Evolutionary conservation across 2,888 invertebrate species (phyloP).

Genomic region (Cerceris rybyensis): DNA sequence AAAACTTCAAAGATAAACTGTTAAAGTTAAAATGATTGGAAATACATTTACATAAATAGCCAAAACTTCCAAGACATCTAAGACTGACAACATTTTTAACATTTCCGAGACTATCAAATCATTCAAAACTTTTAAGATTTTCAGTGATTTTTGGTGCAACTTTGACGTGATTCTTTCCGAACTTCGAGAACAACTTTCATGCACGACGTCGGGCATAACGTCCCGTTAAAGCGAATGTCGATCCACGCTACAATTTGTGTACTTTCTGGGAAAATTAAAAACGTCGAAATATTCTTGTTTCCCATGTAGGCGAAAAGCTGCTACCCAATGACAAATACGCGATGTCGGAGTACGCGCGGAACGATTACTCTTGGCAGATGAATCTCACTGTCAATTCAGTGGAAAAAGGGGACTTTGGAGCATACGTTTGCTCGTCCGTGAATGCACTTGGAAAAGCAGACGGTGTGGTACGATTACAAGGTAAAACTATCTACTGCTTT

Average conservation of each 20-base stretch:
- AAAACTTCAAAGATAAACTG: too few relatives aligned
- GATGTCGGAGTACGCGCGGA: slow-evolving; percentile 88
- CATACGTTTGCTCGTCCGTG: slow-evolving; percentile 91
- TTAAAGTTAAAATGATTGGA: too few relatives aligned
- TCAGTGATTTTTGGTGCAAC: too few relatives aligned
- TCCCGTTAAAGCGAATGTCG: neutral
- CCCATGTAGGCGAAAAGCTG: slow-evolving; percentile 87
- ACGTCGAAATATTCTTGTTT: slow-evolving; percentile 43
- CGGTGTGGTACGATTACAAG: slow-evolving; percentile 91
- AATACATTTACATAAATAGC: too few relatives aligned
- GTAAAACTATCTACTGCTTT: slow-evolving; percentile 80
- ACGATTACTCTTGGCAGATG: slow-evolving; percentile 91
- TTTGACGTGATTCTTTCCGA: too few relatives aligned
- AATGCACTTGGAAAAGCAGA: slow-evolving; percentile 93
- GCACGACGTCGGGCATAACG: neutral
- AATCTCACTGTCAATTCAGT: slow-evolving; percentile 91
- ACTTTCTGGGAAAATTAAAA: slow-evolving; percentile 40
- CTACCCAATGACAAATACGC: slow-evolving; percentile 89
- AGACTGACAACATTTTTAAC: too few relatives aligned
- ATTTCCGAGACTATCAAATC: too few relatives aligned
- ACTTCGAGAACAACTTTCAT: too few relatives aligned
- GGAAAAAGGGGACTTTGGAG: slow-evolving; percentile 88
- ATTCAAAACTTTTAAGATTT: too few relatives aligned
- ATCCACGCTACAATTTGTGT: neutral
- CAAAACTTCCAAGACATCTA: too few relatives aligned